A percentile compares a stretch with the other conserved stretches of the same genome.
phyloP scores from a whole-genome alignment of 35 echinoderm and acorn worm genomes.

The Anneissia japonica region DNA sequence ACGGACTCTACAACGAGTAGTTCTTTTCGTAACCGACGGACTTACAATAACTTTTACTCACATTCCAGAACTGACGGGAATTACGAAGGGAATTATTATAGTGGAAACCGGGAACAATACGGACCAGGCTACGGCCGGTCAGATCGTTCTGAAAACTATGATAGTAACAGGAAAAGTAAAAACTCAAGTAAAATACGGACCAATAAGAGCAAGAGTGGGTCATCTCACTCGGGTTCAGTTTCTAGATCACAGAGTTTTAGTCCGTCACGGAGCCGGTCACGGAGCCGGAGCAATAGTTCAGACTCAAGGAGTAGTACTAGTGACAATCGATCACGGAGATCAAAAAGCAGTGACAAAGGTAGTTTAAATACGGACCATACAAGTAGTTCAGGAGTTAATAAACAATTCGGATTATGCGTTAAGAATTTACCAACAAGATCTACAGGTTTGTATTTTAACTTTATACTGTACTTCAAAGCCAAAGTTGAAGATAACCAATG shows the following conservation, averaged over 20 bases:
- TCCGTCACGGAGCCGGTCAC: slow-evolving; percentile 58
- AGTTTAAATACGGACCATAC: slow-evolving; percentile 92
- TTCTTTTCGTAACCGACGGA: background rate
- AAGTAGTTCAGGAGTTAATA: slow-evolving; percentile 60
- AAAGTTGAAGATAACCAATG: too few relatives aligned
- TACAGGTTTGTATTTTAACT: slow-evolving; percentile 55
- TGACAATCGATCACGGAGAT: slow-evolving; percentile 73
- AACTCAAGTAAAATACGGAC: background rate
- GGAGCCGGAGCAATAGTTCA: slow-evolving; percentile 68
- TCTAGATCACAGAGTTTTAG: slow-evolving; percentile 73
- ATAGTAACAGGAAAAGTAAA: background rate
- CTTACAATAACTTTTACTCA: slow-evolving; percentile 58
- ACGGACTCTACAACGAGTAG: background rate
- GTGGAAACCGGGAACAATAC: background rate
- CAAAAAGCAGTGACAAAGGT: slow-evolving; percentile 64
- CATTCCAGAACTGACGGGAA: slow-evolving; percentile 46
- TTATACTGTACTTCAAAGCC: too few relatives aligned
- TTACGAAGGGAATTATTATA: background rate
- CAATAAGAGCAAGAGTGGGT: background rate
- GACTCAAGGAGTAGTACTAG: slow-evolving; percentile 91
- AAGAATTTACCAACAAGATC: slow-evolving; percentile 97
- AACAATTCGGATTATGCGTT: slow-evolving; percentile 87
- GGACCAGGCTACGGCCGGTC: background rate
- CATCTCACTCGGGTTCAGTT: slow-evolving; percentile 62
- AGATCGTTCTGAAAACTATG: background rate